These are phyloP conservation scores for Sesia apiformis DNA, from an alignment of 2,888 invertebrate species.

Conservation along the genomic window DNA sequence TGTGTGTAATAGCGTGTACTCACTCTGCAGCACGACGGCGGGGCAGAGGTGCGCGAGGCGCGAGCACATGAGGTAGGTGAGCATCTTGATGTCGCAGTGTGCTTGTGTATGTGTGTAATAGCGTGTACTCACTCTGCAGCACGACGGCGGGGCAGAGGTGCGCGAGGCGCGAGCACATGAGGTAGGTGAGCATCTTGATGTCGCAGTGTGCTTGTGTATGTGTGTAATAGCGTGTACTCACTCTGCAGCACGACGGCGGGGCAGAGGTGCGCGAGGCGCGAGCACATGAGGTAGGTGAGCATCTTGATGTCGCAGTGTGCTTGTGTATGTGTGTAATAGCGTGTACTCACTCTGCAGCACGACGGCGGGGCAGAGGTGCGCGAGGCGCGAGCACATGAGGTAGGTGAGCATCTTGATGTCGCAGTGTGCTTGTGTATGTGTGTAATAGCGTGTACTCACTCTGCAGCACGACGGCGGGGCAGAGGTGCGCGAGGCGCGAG, in stretches of 20 bases:
- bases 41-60: conserved; percentile 95
- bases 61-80: conserved; percentile 98
- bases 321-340: too few relatives aligned
- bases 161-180: conserved; percentile 96
- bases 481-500: conserved; percentile 92
- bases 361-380: conserved; percentile 93
- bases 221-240: too few relatives aligned
- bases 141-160: conserved; percentile 95
- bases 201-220: too few relatives aligned
- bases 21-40: conserved; percentile 93
- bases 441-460: too few relatives aligned
- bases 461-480: conserved; percentile 94
- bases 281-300: conserved; percentile 98
- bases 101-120: too few relatives aligned
- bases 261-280: conserved; percentile 92
- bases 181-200: conserved; percentile 98
- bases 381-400: conserved; percentile 96
- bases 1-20: too few relatives aligned
- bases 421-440: too few relatives aligned
- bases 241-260: conserved; percentile 95
- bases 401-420: conserved; percentile 99
- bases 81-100: conserved; percentile 98
- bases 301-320: conserved; percentile 98
- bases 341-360: conserved; percentile 93
- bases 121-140: conserved; percentile 90